phyloP scores from a whole-genome alignment of 2,113 vertebrate species.

The Elaphurus davidianus region DNA sequence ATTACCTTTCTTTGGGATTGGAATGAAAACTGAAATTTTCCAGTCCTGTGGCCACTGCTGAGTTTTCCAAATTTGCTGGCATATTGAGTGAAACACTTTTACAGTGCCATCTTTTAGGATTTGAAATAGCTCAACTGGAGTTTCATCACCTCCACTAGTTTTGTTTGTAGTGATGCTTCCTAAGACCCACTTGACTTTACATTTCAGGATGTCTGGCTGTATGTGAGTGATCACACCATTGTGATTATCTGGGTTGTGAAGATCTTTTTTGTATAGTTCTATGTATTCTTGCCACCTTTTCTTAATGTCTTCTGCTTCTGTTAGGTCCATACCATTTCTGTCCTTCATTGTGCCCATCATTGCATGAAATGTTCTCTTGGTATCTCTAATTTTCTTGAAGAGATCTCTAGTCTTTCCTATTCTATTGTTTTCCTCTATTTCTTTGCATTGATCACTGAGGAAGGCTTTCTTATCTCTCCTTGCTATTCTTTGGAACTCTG shows the following conservation, averaged over 20 bases:
- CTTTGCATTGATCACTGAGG: not conserved
- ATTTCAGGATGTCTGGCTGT: not conserved
- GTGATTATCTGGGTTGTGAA: not conserved
- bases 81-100: not conserved
- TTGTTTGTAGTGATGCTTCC: not conserved
- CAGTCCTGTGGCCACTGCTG: not conserved
- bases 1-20: not conserved
- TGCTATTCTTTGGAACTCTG: not conserved
- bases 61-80: not conserved
- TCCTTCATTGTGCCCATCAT: not conserved
- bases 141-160: not conserved
- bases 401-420: not conserved
- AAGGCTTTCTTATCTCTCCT: not conserved
- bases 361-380: not conserved
- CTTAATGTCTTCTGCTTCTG: not conserved
- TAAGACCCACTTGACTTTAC: not conserved
- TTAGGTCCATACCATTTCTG: not conserved
- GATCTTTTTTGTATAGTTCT: not conserved
- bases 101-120: not conserved
- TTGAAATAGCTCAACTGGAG: not conserved
- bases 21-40: not conserved
- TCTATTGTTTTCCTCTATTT: not conserved
- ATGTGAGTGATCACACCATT: not conserved
- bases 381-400: not conserved
- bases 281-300: not conserved